A percentile compares a stretch with the other conserved stretches of the same genome.
These are phyloP conservation scores for Artibeus jamaicensis DNA, from an alignment of 2,797 vertebrate species.

Conservation along the genomic window DNA sequence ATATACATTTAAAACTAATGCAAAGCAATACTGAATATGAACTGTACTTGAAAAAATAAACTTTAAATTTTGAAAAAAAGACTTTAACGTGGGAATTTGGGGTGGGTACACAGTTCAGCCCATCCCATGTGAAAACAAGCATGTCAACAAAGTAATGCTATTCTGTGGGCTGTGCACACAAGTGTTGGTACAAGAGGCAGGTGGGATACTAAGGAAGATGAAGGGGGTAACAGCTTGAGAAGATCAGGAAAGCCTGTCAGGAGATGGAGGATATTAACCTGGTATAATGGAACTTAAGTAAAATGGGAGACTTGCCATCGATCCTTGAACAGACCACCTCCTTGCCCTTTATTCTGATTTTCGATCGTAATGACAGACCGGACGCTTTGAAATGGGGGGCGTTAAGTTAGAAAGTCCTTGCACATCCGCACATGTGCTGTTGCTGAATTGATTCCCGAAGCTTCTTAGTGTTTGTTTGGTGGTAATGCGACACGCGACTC, in stretches of 20 bases:
- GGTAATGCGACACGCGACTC: background rate
- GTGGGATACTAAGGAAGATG: background rate
- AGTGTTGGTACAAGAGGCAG: background rate
- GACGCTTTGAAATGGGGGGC: background rate
- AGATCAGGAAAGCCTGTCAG: background rate
- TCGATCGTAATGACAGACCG: background rate
- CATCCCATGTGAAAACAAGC: background rate
- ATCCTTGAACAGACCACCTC: background rate
- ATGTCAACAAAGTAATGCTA: too few relatives aligned
- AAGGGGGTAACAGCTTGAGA: background rate
- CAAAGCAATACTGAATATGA: background rate
- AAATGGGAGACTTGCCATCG: background rate
- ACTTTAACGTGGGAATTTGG: background rate
- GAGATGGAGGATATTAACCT: background rate
- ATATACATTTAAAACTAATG: background rate
- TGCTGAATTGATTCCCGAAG: background rate
- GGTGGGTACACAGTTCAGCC: background rate
- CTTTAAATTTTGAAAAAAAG: background rate
- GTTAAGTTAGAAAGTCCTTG: background rate
- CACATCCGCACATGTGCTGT: background rate
- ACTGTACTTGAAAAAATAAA: background rate
- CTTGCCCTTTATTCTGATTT: background rate
- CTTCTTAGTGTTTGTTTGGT: background rate
- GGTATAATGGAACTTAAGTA: background rate
- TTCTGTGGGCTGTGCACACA: fast-evolving